Conservation (phyloP, 2,888 invertebrate species). For the Stratiomys singularior region DNA sequence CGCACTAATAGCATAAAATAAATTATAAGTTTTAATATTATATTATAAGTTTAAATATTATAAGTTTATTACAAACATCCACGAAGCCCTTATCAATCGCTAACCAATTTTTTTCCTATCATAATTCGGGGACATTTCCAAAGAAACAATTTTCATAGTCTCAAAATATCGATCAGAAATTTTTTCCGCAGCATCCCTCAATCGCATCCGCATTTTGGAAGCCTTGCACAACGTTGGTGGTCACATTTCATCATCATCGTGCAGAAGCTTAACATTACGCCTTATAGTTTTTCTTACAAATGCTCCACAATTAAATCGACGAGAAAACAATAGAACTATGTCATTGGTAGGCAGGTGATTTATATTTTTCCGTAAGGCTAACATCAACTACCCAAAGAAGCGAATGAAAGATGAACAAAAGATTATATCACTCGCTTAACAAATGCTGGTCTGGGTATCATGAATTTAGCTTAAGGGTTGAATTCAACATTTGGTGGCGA, state of each 20-base stretch:
- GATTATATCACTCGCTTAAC: constrained; percentile 15
- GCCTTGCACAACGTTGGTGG: neutral
- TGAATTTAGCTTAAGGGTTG: neutral
- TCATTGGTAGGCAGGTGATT: constrained; percentile 37
- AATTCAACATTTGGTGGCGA: constrained; percentile 17
- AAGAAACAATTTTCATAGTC: no score
- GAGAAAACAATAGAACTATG: constrained; percentile 15
- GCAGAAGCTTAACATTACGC: constrained; percentile 41
- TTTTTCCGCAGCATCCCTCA: no score
- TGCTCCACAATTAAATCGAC: neutral
- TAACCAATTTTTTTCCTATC: no score
- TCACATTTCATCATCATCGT: constrained; percentile 26
- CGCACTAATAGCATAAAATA: no score
- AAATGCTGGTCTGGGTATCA: neutral
- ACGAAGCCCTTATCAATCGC: no score
- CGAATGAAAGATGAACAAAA: neutral
- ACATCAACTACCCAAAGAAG: neutral
- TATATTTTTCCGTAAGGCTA: constrained; percentile 7
- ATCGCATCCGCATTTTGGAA: neutral
- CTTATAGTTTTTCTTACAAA: constrained; percentile 9
- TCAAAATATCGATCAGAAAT: no score
- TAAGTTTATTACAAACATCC: no score
- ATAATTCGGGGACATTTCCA: no score
- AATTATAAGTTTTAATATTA: no score
- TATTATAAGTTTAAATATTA: no score